phyloP scores from a whole-genome alignment of 1,140 invertebrate species.

The Eueides isabella region DNA sequence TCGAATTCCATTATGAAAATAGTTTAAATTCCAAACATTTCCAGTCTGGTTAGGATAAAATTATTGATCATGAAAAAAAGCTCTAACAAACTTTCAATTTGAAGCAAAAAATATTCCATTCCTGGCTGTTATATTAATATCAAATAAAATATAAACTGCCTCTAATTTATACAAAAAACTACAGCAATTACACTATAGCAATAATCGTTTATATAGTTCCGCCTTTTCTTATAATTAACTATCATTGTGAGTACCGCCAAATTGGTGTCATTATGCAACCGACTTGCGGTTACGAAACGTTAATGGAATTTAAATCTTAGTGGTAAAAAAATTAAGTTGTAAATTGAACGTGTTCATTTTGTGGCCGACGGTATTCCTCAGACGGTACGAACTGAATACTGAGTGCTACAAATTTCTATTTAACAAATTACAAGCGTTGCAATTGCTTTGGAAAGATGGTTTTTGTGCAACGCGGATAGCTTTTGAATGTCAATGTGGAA shows the following conservation, averaged over 20 bases:
- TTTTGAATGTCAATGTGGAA: slow-evolving; percentile 20
- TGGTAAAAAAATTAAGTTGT: background rate
- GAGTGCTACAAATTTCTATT: slow-evolving; percentile 32
- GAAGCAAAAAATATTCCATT: background rate
- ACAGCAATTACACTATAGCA: slow-evolving; percentile 26
- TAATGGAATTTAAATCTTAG: slow-evolving; percentile 5
- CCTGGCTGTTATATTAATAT: background rate
- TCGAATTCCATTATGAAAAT: no score
- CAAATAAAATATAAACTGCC: slow-evolving; percentile 16
- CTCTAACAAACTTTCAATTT: no score
- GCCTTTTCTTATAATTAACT: slow-evolving; percentile 38
- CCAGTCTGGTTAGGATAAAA: no score
- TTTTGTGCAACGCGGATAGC: slow-evolving; percentile 20
- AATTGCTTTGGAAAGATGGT: slow-evolving; percentile 22
- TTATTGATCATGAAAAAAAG: no score
- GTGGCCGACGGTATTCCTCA: background rate
- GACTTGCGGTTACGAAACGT: background rate
- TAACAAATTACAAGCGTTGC: slow-evolving; percentile 22
- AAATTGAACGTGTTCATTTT: background rate
- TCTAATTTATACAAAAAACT: slow-evolving; percentile 32
- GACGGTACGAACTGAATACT: slow-evolving; percentile 26
- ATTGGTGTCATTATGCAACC: slow-evolving; percentile 41
- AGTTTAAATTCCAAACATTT: no score
- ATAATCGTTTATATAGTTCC: slow-evolving; percentile 36
- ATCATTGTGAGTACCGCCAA: slow-evolving; percentile 34